Conservation (phyloP, 2,888 invertebrate genomes). For the Agrilus mali region DNA sequence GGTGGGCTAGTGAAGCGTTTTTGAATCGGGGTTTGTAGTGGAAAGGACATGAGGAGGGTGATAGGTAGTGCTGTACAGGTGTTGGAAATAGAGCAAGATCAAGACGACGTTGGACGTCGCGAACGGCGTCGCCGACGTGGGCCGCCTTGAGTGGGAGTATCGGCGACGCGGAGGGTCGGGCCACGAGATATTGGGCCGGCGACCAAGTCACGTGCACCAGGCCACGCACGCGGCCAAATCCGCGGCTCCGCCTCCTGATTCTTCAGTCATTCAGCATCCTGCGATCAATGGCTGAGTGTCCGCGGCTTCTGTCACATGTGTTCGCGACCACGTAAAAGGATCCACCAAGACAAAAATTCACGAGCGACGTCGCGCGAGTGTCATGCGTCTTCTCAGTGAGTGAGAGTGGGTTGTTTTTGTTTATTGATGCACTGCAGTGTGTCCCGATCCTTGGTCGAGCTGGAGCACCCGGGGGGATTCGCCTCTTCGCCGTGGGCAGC, state of each 20-base stretch:
- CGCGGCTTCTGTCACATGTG: conserved; percentile 48
- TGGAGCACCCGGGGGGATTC: conserved; percentile 66
- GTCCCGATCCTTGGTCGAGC: conserved; percentile 28
- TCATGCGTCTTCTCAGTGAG: conserved; percentile 8
- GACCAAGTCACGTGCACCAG: conserved; percentile 36
- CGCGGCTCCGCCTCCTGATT: conserved; percentile 35
- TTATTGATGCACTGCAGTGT: conserved; percentile 28
- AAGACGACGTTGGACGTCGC: no score
- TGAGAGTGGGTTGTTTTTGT: conserved; percentile 13
- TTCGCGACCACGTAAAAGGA: conserved; percentile 11
- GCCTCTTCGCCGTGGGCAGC: conserved; percentile 67
- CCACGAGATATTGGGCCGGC: conserved; percentile 21
- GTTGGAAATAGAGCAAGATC: no score
- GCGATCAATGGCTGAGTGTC: conserved; percentile 53
- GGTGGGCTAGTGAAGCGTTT: no score
- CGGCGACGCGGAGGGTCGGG: conserved; percentile 20
- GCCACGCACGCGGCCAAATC: conserved; percentile 37
- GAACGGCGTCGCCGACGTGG: neutral
- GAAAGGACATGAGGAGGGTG: no score
- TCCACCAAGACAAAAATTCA: neutral
- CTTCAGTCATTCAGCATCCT: conserved; percentile 33
- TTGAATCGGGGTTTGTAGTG: no score
- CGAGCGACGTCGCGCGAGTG: conserved; percentile 31
- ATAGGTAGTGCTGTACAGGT: no score
- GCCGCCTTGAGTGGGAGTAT: conserved; percentile 28